Conservation (phyloP, 2,797 vertebrate genomes). For the Hemitrygon akajei region DNA sequence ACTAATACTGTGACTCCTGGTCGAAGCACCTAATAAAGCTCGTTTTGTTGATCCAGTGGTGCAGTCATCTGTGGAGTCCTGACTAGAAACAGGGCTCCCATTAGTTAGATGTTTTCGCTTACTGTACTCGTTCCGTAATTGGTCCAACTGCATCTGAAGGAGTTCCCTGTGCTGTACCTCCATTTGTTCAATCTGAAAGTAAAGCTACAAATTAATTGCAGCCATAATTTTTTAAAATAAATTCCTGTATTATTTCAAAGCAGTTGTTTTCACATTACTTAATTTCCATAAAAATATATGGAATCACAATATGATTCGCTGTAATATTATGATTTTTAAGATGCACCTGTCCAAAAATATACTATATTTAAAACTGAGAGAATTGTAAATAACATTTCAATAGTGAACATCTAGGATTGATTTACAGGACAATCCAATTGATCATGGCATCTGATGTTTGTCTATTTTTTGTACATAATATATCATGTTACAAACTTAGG, state of each 20-base stretch:
- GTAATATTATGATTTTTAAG: not conserved
- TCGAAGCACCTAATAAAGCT: not conserved
- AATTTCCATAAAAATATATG: not conserved
- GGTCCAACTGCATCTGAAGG: constrained; percentile 45
- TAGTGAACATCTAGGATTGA: not conserved
- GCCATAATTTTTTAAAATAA: not conserved
- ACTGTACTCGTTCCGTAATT: constrained; percentile 41
- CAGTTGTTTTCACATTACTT: not conserved
- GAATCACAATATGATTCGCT: not conserved
- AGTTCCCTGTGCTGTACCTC: constrained; percentile 44
- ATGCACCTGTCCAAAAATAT: not conserved
- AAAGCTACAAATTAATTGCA: not conserved
- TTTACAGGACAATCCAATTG: not conserved
- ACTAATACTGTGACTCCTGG: constrained; percentile 37
- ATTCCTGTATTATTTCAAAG: not conserved
- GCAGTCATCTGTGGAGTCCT: not conserved
- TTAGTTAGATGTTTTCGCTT: not conserved
- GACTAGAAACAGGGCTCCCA: not conserved
- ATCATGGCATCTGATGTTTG: not conserved
- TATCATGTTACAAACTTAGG: not conserved
- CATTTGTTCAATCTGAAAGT: constrained; percentile 43
- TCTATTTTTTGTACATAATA: not conserved
- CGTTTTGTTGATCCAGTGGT: not conserved
- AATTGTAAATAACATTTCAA: not conserved
- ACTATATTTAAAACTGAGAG: not conserved